phyloP scores from a whole-genome alignment of 1,140 invertebrate species.

The Ptiloglossa arizonensis region DNA sequence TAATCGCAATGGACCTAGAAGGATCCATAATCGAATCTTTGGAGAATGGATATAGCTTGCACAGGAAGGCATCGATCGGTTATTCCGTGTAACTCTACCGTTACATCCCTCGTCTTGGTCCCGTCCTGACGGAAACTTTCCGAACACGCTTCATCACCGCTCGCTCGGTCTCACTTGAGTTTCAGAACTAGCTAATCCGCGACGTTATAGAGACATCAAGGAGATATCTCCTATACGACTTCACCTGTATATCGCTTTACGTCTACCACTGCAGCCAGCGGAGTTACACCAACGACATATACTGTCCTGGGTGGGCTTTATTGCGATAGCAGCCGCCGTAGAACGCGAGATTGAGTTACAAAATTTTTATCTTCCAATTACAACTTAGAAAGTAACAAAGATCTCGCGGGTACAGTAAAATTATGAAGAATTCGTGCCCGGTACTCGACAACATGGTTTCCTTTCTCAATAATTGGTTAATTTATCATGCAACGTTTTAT shows the following conservation, averaged over 20 bases:
- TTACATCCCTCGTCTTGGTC: slow-evolving; percentile 51
- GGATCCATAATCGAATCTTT: slow-evolving; percentile 44
- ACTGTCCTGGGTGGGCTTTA: slow-evolving; percentile 26
- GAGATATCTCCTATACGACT: slow-evolving; percentile 58
- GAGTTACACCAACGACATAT: slow-evolving; percentile 50
- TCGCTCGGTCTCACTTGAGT: slow-evolving; percentile 68
- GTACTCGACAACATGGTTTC: too few relatives aligned
- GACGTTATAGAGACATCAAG: slow-evolving; percentile 77
- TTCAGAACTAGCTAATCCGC: slow-evolving; percentile 79
- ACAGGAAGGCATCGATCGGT: slow-evolving; percentile 61
- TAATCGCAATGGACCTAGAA: slow-evolving; percentile 32
- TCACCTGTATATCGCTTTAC: slow-evolving; percentile 37
- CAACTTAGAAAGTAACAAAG: background rate
- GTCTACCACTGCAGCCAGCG: slow-evolving; percentile 10
- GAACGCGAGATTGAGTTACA: slow-evolving; percentile 12
- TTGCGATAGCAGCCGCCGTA: slow-evolving; percentile 24
- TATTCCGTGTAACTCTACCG: slow-evolving; percentile 63
- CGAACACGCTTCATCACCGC: slow-evolving; percentile 72
- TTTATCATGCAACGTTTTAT: too few relatives aligned
- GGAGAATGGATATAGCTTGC: slow-evolving; percentile 27
- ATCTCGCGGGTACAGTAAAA: too few relatives aligned
- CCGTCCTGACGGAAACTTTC: slow-evolving; percentile 63
- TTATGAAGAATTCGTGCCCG: too few relatives aligned
- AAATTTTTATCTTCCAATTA: background rate
- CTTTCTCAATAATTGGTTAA: too few relatives aligned